Conservation (phyloP, 2,888 invertebrate genomes). For the Iphiclides podalirius region DNA sequence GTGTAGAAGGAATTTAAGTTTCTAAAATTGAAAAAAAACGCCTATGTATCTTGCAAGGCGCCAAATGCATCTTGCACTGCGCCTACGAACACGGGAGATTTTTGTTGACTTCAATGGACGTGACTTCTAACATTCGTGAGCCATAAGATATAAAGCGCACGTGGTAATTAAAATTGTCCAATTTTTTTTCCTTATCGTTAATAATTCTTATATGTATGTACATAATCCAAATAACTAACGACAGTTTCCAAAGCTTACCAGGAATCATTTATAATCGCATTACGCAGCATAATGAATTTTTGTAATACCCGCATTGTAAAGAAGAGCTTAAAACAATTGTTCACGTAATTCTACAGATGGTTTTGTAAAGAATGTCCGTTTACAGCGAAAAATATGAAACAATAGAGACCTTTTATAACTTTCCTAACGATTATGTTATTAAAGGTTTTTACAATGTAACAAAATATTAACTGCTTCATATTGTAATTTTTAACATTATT, state of each 20-base stretch:
- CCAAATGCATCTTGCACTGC: constrained; percentile 71
- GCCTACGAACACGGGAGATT: constrained; percentile 53
- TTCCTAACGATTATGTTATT: background rate
- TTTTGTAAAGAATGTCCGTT: constrained; percentile 15
- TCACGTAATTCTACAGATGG: constrained; percentile 16
- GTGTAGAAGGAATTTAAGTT: constrained; percentile 59
- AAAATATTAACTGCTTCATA: too few relatives aligned
- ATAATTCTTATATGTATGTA: background rate
- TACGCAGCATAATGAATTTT: constrained; percentile 11
- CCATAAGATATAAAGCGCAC: constrained; percentile 21
- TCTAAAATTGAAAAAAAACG: constrained; percentile 67
- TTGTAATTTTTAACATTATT: too few relatives aligned
- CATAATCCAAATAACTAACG: background rate
- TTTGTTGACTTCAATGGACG: constrained; percentile 41
- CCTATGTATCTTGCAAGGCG: constrained; percentile 66
- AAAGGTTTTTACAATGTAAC: background rate
- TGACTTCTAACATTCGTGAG: constrained; percentile 32
- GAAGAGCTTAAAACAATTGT: constrained; percentile 20
- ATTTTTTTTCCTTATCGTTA: background rate
- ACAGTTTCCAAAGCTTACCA: constrained; percentile 23
- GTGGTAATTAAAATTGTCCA: constrained; percentile 7
- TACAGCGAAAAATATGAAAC: constrained; percentile 8
- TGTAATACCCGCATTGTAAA: constrained; percentile 7
- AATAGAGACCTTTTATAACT: constrained; percentile 8
- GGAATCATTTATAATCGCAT: constrained; percentile 27